These are phyloP conservation scores for Desoria tigrina DNA, from an alignment of 2,888 invertebrate species.

Conservation along the genomic window DNA sequence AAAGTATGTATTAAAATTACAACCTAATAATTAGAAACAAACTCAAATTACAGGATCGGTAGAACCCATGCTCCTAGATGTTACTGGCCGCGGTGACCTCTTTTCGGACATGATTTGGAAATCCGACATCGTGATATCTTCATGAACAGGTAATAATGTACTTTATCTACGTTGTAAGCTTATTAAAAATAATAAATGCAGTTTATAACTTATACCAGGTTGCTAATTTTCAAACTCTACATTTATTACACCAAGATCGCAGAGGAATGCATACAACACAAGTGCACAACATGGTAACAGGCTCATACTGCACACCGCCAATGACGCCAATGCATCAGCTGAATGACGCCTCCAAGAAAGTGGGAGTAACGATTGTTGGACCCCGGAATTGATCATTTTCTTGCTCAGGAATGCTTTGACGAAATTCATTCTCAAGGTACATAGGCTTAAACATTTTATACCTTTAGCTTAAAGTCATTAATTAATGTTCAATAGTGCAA, in stretches of 20 bases:
- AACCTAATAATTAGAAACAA: background rate
- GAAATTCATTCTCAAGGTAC: constrained; percentile 81
- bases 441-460: constrained; percentile 52
- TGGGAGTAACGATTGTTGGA: constrained; percentile 94
- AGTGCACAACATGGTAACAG: constrained; percentile 93
- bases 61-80: constrained; percentile 78
- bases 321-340: constrained; percentile 75
- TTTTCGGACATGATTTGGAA: constrained; percentile 71
- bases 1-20: too few relatives aligned
- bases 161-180: too few relatives aligned
- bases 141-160: constrained; percentile 72
- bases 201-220: too few relatives aligned
- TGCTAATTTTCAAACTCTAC: background rate
- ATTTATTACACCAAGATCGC: constrained; percentile 61
- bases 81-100: constrained; percentile 70
- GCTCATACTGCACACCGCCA: constrained; percentile 88
- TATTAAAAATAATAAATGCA: too few relatives aligned
- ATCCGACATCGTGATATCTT: constrained; percentile 77
- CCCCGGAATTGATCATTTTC: constrained; percentile 96
- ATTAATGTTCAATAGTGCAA: background rate
- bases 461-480: background rate
- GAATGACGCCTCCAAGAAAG: constrained; percentile 76
- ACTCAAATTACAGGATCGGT: constrained; percentile 66
- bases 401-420: constrained; percentile 96
- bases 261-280: constrained; percentile 78